These are phyloP conservation scores for Oxyruncus cristatus DNA, from an alignment of 2,113 vertebrate species.

Conservation along the genomic window DNA sequence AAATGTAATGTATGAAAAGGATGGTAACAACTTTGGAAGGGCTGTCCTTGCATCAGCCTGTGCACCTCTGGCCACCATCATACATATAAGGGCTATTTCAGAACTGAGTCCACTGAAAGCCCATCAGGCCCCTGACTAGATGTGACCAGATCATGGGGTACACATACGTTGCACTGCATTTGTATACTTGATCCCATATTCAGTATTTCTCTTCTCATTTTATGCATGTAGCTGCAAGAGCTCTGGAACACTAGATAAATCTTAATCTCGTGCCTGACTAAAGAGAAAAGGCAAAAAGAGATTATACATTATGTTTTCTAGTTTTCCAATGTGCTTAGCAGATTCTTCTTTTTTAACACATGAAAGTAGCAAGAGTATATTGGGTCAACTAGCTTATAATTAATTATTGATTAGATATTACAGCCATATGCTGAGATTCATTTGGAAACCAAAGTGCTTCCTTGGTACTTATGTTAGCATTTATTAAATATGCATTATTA, in stretches of 20 bases:
- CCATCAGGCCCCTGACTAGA: background rate
- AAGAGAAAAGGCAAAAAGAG: background rate
- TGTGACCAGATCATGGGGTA: background rate
- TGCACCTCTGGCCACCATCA: background rate
- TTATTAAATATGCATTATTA: slow-evolving; percentile 66
- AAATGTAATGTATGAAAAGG: background rate
- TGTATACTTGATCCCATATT: background rate
- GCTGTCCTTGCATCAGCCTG: background rate
- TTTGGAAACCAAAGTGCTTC: slow-evolving; percentile 48
- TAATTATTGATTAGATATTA: slow-evolving; percentile 70
- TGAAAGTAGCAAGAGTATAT: slow-evolving; percentile 21
- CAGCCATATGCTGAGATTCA: slow-evolving; percentile 13
- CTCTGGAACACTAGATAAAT: background rate
- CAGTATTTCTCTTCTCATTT: background rate
- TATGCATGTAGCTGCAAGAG: background rate
- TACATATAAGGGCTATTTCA: accelerated
- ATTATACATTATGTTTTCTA: background rate
- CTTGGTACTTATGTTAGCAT: slow-evolving; percentile 39
- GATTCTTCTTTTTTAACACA: slow-evolving; percentile 15
- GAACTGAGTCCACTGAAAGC: background rate
- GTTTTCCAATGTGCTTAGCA: slow-evolving; percentile 27
- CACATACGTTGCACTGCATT: background rate
- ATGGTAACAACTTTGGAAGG: background rate
- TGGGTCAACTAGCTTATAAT: slow-evolving; percentile 61
- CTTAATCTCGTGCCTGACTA: background rate